Percentiles rank a stretch among this genome's conserved stretches.
Conservation (phyloP, 2,888 invertebrate genomes). For the Pharmacophagus antenor region DNA sequence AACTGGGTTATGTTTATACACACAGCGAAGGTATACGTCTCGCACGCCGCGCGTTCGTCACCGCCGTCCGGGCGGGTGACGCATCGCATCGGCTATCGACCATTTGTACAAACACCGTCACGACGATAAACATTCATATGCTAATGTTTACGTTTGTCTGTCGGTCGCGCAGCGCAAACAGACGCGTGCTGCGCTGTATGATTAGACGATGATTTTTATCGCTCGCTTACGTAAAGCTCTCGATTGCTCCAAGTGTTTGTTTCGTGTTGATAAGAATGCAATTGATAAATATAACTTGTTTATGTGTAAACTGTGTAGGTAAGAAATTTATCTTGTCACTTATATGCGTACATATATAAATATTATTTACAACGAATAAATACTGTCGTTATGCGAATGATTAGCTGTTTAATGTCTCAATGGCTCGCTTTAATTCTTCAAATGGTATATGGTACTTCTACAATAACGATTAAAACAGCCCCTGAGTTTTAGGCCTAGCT, state of each 20-base stretch:
- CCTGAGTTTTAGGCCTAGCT: too few relatives aligned
- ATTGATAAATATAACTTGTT: neutral
- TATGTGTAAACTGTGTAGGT: neutral
- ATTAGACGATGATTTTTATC: conserved; percentile 25
- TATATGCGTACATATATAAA: neutral
- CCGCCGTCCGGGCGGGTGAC: conserved; percentile 19
- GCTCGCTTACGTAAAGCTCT: conserved; percentile 19
- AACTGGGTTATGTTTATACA: conserved; percentile 23
- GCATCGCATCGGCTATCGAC: conserved; percentile 26
- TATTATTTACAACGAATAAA: neutral
- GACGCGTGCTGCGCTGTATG: conserved; percentile 21
- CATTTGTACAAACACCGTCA: conserved; percentile 25
- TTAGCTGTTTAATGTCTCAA: too few relatives aligned
- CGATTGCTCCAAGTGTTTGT: neutral
- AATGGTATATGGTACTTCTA: too few relatives aligned
- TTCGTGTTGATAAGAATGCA: neutral
- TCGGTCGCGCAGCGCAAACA: conserved; percentile 21
- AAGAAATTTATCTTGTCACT: neutral
- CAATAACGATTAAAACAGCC: too few relatives aligned
- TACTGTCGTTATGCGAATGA: neutral
- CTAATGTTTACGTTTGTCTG: conserved; percentile 30
- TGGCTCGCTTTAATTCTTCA: too few relatives aligned
- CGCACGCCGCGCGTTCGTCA: conserved; percentile 15
- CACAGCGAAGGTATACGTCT: conserved; percentile 4
- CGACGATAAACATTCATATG: conserved; percentile 29